Percentiles rank a stretch among this genome's conserved stretches.
Evolutionary conservation across 2,113 vertebrate genomes (phyloP).

Genomic region (Saccopteryx bilineata): DNA sequence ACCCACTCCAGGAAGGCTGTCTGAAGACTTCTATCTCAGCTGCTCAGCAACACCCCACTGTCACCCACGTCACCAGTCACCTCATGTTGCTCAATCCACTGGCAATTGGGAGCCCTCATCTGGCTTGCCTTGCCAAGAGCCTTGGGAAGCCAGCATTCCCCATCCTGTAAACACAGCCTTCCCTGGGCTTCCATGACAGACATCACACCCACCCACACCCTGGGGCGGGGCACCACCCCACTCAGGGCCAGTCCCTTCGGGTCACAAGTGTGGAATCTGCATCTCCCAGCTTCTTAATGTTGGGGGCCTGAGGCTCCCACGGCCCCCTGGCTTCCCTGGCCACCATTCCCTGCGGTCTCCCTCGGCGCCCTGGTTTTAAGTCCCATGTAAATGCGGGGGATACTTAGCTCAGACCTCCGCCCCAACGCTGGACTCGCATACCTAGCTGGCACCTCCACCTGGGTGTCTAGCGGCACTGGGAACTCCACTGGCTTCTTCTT

Average conservation of each 20-base stretch:
- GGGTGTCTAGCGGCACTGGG: not conserved
- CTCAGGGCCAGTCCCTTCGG: not conserved
- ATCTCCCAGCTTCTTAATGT: not conserved
- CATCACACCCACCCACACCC: accelerated
- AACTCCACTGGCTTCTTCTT: not conserved
- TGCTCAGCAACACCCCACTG: not conserved
- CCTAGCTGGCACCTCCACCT: not conserved
- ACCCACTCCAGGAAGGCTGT: not conserved
- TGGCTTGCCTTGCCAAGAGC: accelerated
- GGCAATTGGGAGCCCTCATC: accelerated
- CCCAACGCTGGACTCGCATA: accelerated
- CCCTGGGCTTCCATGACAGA: not conserved
- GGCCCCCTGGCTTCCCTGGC: not conserved
- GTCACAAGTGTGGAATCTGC: accelerated
- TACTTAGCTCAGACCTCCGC: not conserved
- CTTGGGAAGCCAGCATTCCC: accelerated
- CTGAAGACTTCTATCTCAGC: not conserved
- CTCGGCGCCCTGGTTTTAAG: not conserved
- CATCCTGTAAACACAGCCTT: not conserved
- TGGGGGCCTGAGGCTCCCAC: no score
- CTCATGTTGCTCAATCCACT: accelerated
- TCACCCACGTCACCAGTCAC: accelerated
- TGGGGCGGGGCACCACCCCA: no score
- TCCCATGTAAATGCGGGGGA: not conserved
- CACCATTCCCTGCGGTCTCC: not conserved